Base-by-base conservation (phyloP, 2,888 invertebrate genomes). In the Tenthredo mesomela region DNA sequence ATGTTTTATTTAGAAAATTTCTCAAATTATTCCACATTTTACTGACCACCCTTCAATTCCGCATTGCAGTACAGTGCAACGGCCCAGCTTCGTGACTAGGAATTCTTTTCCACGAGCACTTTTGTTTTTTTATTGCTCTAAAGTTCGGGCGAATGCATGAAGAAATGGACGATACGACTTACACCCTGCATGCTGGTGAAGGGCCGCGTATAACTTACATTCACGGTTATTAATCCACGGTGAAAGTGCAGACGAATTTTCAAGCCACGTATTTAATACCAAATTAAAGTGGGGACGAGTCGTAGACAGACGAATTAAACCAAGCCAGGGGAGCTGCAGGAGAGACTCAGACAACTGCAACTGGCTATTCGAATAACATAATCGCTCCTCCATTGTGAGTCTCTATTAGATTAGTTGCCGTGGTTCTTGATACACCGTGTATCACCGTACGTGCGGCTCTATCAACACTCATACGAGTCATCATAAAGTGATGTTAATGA, bases 391-490 rank as follows among this genome's bases (percentile, higher is more conserved):
- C 84, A 84, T 84, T 84, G 77, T 84, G n/a, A 84, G 61, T 47
- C 77, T 84, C 50, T 65, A 84, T 84, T 84, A 84, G 84, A 84
- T 84, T 84, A 84, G 43, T 29, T 40, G 67, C 67, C n/a, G 65
- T 47, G 71, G 78, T 40, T 65, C 84, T 77, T 77, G 84, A 84
- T 84, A 84, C 65, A 40, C 65, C 37, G 73, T 77, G 33, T 18
- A 37, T 7, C 4, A 33, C 33, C 3, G 61, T 61, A 61, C 29
- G 73, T 29, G 43, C 43, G 73, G 12, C 21, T 61, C 21, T 61
- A 15, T 50, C 50, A 21, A 40, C 61, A 73, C 43, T 73, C 37
- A 12, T 73, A 50, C 77, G 77, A 73, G 73, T 73, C 73, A 73
- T 77, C 33, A 37, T 73, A 40, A 71, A n/a, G 33, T 77, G 50